These are phyloP conservation scores for Okapia johnstoni DNA, from an alignment of 2,113 vertebrate species.

Conservation along the genomic window DNA sequence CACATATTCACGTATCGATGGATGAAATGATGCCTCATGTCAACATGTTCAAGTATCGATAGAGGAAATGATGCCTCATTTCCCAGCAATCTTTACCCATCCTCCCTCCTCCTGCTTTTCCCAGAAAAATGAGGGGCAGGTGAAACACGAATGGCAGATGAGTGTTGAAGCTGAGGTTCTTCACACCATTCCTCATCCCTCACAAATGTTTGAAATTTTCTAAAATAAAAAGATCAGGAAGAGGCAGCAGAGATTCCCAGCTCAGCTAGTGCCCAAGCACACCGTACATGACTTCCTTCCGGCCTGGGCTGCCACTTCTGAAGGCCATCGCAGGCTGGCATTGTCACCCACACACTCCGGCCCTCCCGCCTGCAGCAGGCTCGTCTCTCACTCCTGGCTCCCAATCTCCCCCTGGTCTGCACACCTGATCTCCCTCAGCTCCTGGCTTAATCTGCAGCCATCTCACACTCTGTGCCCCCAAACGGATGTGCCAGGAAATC, in stretches of 20 bases:
- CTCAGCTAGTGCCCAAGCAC: not conserved
- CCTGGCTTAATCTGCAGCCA: not conserved
- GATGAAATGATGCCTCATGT: not conserved
- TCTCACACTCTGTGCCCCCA: not conserved
- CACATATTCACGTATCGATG: accelerated
- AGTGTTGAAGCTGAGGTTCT: not conserved
- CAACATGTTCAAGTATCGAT: no score
- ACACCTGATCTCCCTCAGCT: not conserved
- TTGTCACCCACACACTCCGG: accelerated
- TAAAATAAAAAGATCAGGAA: not conserved
- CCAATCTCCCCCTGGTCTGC: not conserved
- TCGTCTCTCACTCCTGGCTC: not conserved
- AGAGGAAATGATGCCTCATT: not conserved
- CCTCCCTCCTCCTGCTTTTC: not conserved
- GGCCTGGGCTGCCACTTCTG: not conserved
- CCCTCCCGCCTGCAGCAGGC: not conserved
- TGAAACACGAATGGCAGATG: not conserved
- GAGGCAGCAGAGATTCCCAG: not conserved
- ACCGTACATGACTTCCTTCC: not conserved
- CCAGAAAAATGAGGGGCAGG: not conserved
- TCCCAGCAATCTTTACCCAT: no score
- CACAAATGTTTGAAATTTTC: not conserved
- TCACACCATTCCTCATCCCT: not conserved
- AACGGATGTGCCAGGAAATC: slow-evolving; percentile 34
- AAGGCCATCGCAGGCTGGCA: not conserved